These are phyloP conservation scores for Endomychus coccineus DNA, from an alignment of 2,888 invertebrate genomes.

Conservation along the genomic window DNA sequence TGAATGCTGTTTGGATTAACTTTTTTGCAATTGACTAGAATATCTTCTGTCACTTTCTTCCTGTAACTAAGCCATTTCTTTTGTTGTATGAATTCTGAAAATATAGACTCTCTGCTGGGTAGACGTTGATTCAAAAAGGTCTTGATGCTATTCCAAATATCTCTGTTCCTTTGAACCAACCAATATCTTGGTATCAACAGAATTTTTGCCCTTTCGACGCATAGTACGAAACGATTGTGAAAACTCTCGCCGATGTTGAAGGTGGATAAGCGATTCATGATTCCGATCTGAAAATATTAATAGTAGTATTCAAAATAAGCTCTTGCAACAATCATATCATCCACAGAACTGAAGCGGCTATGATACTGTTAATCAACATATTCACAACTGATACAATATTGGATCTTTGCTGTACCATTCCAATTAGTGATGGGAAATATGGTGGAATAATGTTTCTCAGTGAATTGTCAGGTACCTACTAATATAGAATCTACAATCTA, in stretches of 20 bases:
- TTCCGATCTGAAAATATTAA: slow-evolving; percentile 43
- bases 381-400: too few species aligned
- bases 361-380: too few species aligned
- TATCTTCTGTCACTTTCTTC: slow-evolving; percentile 46
- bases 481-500: too few species aligned
- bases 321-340: too few species aligned
- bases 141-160: slow-evolving; percentile 58
- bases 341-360: too few species aligned
- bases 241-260: slow-evolving; percentile 64
- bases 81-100: slow-evolving; percentile 47
- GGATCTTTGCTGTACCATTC: too few species aligned
- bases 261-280: slow-evolving; percentile 52
- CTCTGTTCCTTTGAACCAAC: slow-evolving; percentile 57
- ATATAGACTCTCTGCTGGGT: slow-evolving; percentile 52
- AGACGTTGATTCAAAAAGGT: slow-evolving; percentile 54
- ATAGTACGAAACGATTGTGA: slow-evolving; percentile 58
- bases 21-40: slow-evolving; percentile 45
- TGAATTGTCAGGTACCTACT: too few species aligned
- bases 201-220: slow-evolving; percentile 56
- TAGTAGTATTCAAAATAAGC: too few species aligned
- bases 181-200: slow-evolving; percentile 63
- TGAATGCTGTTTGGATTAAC: slow-evolving; percentile 52
- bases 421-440: too few species aligned
- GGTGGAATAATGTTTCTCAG: too few species aligned
- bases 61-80: slow-evolving; percentile 53